phyloP scores from a whole-genome alignment of 1,140 invertebrate genomes.

The Diorhabda carinulata region DNA sequence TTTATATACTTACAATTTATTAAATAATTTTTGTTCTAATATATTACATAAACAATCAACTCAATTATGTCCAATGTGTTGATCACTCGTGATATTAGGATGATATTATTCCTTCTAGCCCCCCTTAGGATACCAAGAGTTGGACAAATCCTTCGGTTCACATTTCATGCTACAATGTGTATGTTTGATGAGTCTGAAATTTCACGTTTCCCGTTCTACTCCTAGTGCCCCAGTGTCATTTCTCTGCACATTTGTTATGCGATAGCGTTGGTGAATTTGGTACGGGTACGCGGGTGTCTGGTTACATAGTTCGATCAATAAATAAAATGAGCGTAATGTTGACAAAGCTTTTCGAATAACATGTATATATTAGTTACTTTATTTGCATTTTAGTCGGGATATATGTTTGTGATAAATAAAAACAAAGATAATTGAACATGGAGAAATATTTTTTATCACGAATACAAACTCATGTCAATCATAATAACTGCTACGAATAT shows the following conservation, averaged over 20 bases:
- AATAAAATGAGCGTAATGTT: neutral
- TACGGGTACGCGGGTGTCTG: neutral
- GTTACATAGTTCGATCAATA: conserved; percentile 2
- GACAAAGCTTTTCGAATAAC: neutral
- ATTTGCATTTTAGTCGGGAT: neutral
- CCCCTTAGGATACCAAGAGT: too few relatives aligned
- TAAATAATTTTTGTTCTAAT: too few relatives aligned
- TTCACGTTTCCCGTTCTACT: neutral
- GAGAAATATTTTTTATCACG: too few relatives aligned
- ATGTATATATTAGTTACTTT: neutral
- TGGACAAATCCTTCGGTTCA: too few relatives aligned
- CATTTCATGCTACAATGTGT: neutral
- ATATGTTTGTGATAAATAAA: neutral
- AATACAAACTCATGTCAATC: too few relatives aligned
- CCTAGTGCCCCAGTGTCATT: neutral
- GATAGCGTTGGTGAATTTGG: neutral
- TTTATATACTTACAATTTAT: too few relatives aligned
- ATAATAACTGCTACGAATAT: too few relatives aligned
- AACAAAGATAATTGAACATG: neutral
- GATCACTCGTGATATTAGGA: too few relatives aligned
- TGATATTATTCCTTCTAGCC: too few relatives aligned
- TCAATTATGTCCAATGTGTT: too few relatives aligned
- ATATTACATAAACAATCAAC: too few relatives aligned
- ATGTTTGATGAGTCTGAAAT: neutral
- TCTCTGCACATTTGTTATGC: neutral